Evolutionary conservation across 2,797 vertebrate genomes (phyloP).

Genomic region (Gymnopithys bicolor): DNA sequence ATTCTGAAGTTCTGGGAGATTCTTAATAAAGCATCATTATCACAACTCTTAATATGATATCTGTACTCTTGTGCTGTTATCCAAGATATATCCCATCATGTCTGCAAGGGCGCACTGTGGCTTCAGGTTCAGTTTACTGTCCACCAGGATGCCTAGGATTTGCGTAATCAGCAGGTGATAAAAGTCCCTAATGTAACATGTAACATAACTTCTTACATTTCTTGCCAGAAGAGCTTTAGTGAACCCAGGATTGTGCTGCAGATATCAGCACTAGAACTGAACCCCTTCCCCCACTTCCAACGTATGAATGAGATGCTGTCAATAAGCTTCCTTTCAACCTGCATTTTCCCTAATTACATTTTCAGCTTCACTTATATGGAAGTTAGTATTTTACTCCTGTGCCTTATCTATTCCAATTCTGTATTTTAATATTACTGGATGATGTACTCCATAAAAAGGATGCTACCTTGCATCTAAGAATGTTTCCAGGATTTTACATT

Average conservation of each 20-base stretch:
- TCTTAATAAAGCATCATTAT: neutral
- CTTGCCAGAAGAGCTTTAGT: neutral
- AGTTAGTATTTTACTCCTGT: neutral
- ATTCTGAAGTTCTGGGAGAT: neutral
- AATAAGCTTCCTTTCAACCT: neutral
- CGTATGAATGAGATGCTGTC: neutral
- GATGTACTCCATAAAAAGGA: neutral
- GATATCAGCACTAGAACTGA: neutral
- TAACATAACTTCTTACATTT: neutral
- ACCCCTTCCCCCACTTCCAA: neutral
- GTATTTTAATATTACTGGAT: neutral
- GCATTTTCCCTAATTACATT: neutral
- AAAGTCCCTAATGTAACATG: neutral
- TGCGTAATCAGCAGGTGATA: neutral
- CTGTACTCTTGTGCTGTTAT: neutral
- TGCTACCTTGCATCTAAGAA: neutral
- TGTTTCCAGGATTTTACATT: neutral
- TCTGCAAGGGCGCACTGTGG: neutral
- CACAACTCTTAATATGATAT: neutral
- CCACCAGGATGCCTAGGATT: neutral
- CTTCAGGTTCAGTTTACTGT: neutral
- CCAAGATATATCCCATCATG: neutral
- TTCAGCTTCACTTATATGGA: neutral
- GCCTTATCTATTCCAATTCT: neutral
- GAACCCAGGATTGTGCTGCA: neutral